Conservation (phyloP, 2,113 vertebrate genomes). For the Gymnobelideus leadbeateri region DNA sequence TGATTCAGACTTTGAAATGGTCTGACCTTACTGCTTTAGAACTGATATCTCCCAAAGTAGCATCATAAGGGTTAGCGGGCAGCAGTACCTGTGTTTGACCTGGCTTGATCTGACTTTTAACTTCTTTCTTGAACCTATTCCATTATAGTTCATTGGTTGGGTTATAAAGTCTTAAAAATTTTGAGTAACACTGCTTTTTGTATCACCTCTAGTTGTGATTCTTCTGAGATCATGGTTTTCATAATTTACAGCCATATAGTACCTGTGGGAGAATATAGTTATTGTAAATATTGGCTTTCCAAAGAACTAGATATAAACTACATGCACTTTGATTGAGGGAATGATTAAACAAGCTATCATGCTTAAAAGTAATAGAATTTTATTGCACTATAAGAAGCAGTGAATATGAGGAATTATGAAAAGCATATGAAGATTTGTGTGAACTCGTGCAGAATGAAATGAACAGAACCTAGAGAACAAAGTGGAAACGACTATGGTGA, state of each 20-base stretch:
- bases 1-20: too few relatives aligned
- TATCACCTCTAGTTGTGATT: neutral
- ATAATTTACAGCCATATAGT: neutral
- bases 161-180: slow-evolving; percentile 53
- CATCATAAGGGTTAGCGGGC: neutral
- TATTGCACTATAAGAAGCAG: neutral
- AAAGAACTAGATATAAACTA: neutral
- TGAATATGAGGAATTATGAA: neutral
- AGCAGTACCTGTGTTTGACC: slow-evolving; percentile 16
- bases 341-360: neutral
- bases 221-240: neutral
- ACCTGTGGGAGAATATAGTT: neutral
- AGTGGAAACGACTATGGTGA: neutral
- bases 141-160: slow-evolving; percentile 26
- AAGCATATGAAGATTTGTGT: neutral
- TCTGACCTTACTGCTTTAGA: slow-evolving; percentile 37
- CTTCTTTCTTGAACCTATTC: neutral
- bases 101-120: slow-evolving; percentile 43
- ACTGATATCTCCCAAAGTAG: slow-evolving; percentile 42
- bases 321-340: neutral
- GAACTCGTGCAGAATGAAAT: neutral
- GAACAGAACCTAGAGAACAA: neutral
- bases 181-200: neutral
- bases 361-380: neutral
- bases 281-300: neutral